Percentiles rank a stretch among this genome's conserved stretches.
These are phyloP conservation scores for Corbicula japonica DNA, from an alignment of 2,888 invertebrate genomes.

Conservation along the genomic window DNA sequence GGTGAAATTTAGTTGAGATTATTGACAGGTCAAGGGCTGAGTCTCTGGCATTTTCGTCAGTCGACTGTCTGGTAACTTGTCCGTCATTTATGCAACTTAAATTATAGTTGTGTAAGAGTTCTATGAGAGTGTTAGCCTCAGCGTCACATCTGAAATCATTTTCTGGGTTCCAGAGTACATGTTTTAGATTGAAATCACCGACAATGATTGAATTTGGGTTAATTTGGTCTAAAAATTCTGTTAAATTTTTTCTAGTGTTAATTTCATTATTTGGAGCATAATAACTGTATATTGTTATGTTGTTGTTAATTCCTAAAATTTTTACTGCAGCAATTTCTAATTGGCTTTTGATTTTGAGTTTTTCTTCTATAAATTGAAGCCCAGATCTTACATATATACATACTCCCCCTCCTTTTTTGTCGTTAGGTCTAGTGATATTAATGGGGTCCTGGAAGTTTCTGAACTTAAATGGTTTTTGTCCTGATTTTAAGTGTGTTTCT, in stretches of 20 bases:
- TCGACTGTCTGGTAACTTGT: not conserved
- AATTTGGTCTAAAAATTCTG: no score
- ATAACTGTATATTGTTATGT: not conserved
- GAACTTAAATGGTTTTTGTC: not conserved
- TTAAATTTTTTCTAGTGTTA: not conserved
- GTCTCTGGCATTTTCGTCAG: not conserved
- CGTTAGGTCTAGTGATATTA: not conserved
- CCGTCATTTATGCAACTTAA: conserved; percentile 14
- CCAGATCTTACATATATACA: conserved; percentile 9
- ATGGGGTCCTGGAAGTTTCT: conserved; percentile 1
- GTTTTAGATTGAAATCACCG: not conserved
- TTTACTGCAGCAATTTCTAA: not conserved
- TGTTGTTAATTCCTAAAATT: not conserved
- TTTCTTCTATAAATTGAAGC: not conserved
- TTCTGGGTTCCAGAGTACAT: not conserved
- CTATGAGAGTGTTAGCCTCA: no score
- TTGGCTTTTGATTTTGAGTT: not conserved
- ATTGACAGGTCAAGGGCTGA: not conserved
- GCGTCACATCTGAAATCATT: no score
- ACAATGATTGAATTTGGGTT: not conserved
- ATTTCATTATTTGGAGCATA: not conserved
- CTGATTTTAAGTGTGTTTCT: conserved; percentile 1
- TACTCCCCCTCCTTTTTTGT: not conserved
- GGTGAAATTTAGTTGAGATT: not conserved
- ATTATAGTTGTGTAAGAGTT: not conserved